These are phyloP conservation scores for Phaethornis superciliosus DNA, from an alignment of 2,113 vertebrate genomes.

Conservation along the genomic window DNA sequence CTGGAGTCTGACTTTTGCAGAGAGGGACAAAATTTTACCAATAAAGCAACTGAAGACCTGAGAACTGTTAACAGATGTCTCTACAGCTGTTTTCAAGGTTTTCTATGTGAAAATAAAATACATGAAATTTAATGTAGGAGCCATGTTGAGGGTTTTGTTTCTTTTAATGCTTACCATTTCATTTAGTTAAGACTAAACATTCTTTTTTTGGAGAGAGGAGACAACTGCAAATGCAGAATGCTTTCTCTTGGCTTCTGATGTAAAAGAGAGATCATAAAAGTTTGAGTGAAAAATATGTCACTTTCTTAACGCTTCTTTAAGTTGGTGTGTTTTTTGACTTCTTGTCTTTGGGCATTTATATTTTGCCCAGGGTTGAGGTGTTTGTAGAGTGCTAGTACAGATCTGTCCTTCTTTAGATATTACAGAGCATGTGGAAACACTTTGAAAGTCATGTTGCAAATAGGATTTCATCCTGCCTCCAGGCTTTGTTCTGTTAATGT, in stretches of 20 bases:
- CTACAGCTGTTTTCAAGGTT: background rate
- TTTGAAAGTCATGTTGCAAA: background rate
- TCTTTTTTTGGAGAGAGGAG: background rate
- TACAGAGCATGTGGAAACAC: background rate
- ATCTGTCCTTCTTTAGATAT: background rate
- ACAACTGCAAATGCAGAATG: fast-evolving
- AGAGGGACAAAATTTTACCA: background rate
- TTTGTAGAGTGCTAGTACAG: background rate
- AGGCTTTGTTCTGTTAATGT: background rate
- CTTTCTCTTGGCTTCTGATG: background rate
- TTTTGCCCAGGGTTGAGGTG: background rate
- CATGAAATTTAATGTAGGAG: background rate
- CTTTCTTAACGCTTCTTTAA: background rate
- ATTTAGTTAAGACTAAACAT: background rate
- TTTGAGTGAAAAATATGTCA: background rate
- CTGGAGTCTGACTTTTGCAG: background rate
- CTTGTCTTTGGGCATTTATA: background rate
- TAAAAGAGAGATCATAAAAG: background rate
- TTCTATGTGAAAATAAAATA: background rate
- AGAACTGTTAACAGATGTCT: background rate
- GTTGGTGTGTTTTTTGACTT: background rate
- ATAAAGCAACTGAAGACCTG: background rate
- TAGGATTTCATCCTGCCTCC: background rate
- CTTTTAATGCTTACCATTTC: background rate
- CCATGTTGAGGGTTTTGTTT: background rate